Conservation (phyloP, 2,113 vertebrate genomes). For the Cyprinodon variegatus region DNA sequence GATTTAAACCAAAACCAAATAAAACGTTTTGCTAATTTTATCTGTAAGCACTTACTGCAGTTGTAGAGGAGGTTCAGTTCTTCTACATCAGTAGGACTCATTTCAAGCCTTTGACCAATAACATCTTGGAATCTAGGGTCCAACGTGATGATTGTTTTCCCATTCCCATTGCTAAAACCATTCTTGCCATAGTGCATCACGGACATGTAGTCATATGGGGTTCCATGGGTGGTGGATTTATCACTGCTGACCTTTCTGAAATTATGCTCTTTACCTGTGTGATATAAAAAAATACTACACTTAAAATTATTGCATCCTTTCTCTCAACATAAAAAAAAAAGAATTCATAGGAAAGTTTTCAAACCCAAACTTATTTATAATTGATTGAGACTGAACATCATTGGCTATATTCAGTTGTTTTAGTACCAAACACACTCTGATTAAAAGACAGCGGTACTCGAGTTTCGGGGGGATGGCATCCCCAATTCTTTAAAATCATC, state of each 20-base stretch:
- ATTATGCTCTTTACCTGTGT: conserved; percentile 1
- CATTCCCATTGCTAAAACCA: conserved; percentile 79
- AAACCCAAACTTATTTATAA: too few species aligned
- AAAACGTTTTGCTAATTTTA: too few species aligned
- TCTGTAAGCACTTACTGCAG: conserved; percentile 81
- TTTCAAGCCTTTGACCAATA: conserved; percentile 87
- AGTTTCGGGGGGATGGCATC: too few species aligned
- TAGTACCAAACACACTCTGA: too few species aligned
- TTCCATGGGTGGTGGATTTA: conserved; percentile 1
- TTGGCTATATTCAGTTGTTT: too few species aligned
- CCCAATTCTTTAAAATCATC: too few species aligned
- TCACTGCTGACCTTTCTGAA: not conserved
- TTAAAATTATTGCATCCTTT: too few species aligned
- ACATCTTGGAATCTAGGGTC: conserved; percentile 78
- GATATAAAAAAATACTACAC: conserved; percentile 12
- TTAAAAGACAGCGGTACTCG: too few species aligned
- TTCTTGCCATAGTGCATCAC: conserved; percentile 84
- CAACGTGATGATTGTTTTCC: conserved; percentile 85
- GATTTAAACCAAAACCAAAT: too few species aligned
- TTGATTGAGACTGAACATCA: too few species aligned
- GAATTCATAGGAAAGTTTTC: too few species aligned
- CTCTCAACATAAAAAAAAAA: too few species aligned
- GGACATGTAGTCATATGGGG: conserved; percentile 67
- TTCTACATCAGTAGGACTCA: conserved; percentile 84
- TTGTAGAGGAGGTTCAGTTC: conserved; percentile 81